Percentiles rank a stretch among this genome's conserved stretches.
Conservation (phyloP, 2,113 vertebrate genomes). For the Micromys minutus region DNA sequence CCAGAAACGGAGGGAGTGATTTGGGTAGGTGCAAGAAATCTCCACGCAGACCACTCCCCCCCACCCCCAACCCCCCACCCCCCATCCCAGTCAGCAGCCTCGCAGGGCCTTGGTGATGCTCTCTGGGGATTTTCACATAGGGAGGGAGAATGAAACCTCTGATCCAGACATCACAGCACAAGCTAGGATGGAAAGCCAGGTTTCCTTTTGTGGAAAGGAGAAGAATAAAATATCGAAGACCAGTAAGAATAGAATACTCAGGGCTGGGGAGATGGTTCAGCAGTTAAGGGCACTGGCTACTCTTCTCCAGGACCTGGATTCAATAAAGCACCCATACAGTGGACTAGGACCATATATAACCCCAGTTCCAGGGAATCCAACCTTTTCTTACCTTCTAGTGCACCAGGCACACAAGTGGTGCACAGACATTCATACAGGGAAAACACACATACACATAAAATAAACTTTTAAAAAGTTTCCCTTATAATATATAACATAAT, state of each 20-base stretch:
- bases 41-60: no score
- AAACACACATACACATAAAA: background rate
- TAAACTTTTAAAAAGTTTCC: background rate
- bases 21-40: background rate
- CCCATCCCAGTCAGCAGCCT: background rate
- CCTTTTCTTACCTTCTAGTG: background rate
- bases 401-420: background rate
- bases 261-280: background rate
- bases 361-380: background rate
- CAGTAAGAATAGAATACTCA: background rate
- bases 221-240: background rate
- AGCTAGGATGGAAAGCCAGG: background rate
- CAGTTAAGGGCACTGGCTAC: background rate
- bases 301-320: background rate
- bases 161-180: background rate
- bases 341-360: background rate
- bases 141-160: background rate
- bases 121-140: background rate
- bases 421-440: background rate
- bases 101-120: background rate
- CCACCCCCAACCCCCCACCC: no score
- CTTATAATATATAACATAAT: no score
- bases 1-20: background rate
- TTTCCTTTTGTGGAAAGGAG: background rate
- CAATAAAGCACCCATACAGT: background rate